phyloP scores from a whole-genome alignment of 2,113 vertebrate genomes.

The Eurypyga helias region DNA sequence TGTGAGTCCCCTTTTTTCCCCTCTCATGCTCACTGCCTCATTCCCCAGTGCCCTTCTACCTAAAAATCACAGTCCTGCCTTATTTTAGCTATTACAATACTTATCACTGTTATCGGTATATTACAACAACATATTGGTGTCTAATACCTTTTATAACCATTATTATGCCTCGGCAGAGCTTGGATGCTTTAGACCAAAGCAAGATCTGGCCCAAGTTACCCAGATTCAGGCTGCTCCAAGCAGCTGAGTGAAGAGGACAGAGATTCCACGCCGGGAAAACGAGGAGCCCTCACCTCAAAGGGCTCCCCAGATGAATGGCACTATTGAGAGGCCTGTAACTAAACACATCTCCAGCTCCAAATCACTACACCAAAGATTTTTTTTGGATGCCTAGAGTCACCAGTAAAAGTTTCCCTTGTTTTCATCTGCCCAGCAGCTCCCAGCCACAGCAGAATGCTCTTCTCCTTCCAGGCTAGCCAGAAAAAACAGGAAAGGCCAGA shows the following conservation, averaged over 20 bases:
- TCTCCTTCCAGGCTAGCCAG: background rate
- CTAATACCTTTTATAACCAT: background rate
- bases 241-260: fast-evolving
- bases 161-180: background rate
- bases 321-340: background rate
- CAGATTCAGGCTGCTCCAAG: background rate
- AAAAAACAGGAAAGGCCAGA: constrained; percentile 48
- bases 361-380: background rate
- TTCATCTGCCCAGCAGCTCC: background rate
- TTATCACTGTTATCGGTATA: background rate
- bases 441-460: background rate
- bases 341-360: background rate
- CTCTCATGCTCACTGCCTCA: too few relatives aligned
- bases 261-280: background rate
- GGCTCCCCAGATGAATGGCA: background rate
- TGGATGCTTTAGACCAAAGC: background rate
- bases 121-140: background rate
- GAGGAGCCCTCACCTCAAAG: background rate
- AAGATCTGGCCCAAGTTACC: background rate
- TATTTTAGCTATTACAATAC: too few relatives aligned
- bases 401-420: constrained; percentile 50
- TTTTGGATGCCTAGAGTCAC: background rate
- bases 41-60: background rate
- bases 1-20: background rate
- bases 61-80: background rate